Evolutionary conservation across 2,888 invertebrate species (phyloP).

Genomic region (Trichacis sp.): DNA sequence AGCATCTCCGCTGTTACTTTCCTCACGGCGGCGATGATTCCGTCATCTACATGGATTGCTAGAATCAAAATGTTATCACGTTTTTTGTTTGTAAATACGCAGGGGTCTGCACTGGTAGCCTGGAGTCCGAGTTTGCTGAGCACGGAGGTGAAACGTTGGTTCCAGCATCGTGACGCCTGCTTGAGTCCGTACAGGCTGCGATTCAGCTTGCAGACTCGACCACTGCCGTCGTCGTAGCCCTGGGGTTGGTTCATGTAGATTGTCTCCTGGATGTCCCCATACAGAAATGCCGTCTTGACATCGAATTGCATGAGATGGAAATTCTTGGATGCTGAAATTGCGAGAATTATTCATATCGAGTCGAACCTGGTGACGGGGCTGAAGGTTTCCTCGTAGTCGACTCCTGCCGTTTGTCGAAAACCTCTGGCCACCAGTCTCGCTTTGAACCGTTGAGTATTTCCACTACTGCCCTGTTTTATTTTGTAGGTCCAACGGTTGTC

Average conservation of each 20-base stretch:
- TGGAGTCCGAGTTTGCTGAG: conserved; percentile 44
- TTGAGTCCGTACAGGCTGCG: conserved; percentile 58
- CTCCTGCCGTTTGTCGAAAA: conserved; percentile 45
- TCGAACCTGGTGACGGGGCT: conserved; percentile 51
- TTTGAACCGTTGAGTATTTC: too few relatives aligned
- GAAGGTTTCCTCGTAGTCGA: conserved; percentile 54
- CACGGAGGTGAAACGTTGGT: conserved; percentile 52
- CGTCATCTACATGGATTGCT: conserved; percentile 35
- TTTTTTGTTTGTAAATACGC: conserved; percentile 42
- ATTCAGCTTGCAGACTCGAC: conserved; percentile 51
- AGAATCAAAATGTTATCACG: conserved; percentile 10
- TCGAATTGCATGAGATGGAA: conserved; percentile 42
- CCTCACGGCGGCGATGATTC: conserved; percentile 22
- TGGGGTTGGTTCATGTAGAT: conserved; percentile 58
- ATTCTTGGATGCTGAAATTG: conserved; percentile 43
- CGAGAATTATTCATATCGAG: conserved; percentile 47
- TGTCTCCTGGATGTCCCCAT: conserved; percentile 50
- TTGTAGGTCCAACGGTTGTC: not conserved
- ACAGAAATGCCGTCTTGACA: conserved; percentile 56
- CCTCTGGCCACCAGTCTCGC: too few relatives aligned
- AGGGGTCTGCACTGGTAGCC: conserved; percentile 50
- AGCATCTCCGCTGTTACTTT: conserved; percentile 3
- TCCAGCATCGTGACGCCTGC: too few relatives aligned
- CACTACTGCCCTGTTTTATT: conserved; percentile 39
- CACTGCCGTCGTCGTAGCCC: conserved; percentile 52